Conservation (phyloP, 2,888 invertebrate genomes). For the Tetragnatha montana region DNA sequence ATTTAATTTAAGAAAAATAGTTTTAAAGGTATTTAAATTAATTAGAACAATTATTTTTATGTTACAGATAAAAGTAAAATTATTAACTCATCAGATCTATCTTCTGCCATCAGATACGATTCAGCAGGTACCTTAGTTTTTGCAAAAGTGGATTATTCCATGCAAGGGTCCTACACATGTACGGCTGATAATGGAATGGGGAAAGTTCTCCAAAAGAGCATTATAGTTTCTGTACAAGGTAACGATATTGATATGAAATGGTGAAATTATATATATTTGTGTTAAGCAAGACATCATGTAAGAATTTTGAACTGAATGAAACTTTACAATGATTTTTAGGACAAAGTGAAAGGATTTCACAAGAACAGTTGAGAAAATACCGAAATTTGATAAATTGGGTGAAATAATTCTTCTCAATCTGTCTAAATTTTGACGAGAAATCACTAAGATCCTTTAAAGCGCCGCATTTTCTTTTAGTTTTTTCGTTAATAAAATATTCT, state of each 20-base stretch:
- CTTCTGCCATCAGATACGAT: conserved; percentile 13
- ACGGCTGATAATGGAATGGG: conserved; percentile 63
- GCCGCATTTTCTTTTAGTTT: too few species aligned
- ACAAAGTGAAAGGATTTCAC: too few species aligned
- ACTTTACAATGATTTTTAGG: too few species aligned
- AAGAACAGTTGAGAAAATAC: too few species aligned
- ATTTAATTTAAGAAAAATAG: too few species aligned
- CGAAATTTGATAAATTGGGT: too few species aligned
- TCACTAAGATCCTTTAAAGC: too few species aligned
- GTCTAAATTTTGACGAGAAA: too few species aligned
- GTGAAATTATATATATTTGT: background rate
- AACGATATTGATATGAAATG: background rate
- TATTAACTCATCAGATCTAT: conserved; percentile 28
- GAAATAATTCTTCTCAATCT: too few species aligned
- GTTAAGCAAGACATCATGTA: background rate
- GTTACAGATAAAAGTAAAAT: conserved; percentile 6
- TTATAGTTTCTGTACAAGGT: conserved; percentile 57
- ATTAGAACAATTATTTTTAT: too few species aligned
- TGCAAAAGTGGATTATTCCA: conserved; percentile 13
- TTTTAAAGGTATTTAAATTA: too few species aligned
- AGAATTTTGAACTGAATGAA: background rate
- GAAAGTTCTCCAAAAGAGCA: conserved; percentile 23
- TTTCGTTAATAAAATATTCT: too few species aligned
- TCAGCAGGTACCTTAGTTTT: conserved; percentile 19
- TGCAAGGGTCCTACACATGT: conserved; percentile 56